Evolutionary conservation across 2,797 vertebrate genomes (phyloP).

Genomic region (Oreochromis mossambicus): DNA sequence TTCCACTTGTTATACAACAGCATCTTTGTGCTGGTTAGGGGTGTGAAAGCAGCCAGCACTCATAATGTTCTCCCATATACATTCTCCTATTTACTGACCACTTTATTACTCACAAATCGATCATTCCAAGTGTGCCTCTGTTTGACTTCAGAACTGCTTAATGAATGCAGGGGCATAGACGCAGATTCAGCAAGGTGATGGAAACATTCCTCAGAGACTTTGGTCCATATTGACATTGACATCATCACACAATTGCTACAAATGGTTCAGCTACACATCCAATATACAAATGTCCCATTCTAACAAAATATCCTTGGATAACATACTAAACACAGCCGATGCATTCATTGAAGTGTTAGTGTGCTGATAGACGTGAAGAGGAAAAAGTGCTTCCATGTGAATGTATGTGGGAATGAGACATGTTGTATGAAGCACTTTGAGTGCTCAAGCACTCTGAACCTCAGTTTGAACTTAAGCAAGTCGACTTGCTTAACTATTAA

Average conservation of each 20-base stretch:
- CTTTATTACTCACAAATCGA: not conserved
- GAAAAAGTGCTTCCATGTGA: not conserved
- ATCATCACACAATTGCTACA: not conserved
- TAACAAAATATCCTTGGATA: not conserved
- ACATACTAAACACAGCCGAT: accelerated
- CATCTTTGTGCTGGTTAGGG: not conserved
- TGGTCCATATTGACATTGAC: not conserved
- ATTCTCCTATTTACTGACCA: not conserved
- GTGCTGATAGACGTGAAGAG: not conserved
- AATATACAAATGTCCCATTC: not conserved
- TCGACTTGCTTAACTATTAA: not conserved
- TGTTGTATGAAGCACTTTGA: not conserved
- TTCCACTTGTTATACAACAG: not conserved
- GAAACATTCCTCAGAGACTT: not conserved
- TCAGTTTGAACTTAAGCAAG: not conserved
- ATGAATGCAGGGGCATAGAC: not conserved
- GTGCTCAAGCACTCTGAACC: not conserved
- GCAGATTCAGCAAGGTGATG: not conserved
- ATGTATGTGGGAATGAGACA: not conserved
- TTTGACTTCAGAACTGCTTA: not conserved
- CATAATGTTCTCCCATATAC: not conserved
- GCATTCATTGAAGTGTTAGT: not conserved
- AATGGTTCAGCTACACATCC: not conserved
- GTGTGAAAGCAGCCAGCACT: not conserved
- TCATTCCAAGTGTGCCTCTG: not conserved